Evolutionary conservation across 2,113 vertebrate species (phyloP).

Genomic region (Xenopus borealis): DNA sequence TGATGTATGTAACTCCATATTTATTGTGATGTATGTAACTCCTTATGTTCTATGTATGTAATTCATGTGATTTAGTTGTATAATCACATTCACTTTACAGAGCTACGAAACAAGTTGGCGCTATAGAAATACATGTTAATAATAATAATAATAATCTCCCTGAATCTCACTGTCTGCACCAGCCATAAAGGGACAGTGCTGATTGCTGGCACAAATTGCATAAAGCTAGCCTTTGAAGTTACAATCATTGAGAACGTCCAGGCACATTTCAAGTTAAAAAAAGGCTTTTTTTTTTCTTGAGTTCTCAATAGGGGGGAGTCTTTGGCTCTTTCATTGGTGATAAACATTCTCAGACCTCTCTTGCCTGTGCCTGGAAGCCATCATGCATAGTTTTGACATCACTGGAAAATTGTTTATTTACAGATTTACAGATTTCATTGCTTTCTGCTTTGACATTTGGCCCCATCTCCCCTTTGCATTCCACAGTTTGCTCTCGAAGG

Average conservation of each 20-base stretch:
- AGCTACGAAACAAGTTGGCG: too few relatives aligned
- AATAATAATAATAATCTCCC: too few relatives aligned
- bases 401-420: conserved; percentile 33
- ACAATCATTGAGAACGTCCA: conserved; percentile 25
- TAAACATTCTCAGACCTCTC: conserved; percentile 22
- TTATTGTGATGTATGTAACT: too few relatives aligned
- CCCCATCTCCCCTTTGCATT: conserved; percentile 10
- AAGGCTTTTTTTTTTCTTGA: background rate
- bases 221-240: conserved; percentile 8
- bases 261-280: conserved; percentile 8
- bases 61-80: too few relatives aligned
- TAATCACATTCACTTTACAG: too few relatives aligned
- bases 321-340: conserved; percentile 10
- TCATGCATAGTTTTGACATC: conserved; percentile 31
- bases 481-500: background rate
- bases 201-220: too few relatives aligned
- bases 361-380: conserved; percentile 12
- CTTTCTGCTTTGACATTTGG: conserved; percentile 7
- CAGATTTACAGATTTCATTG: conserved; percentile 23
- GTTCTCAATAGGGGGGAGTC: conserved; percentile 9
- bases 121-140: too few relatives aligned
- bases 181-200: too few relatives aligned
- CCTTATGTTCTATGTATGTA: too few relatives aligned
- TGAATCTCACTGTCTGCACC: too few relatives aligned
- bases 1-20: too few relatives aligned